Percentiles rank a stretch among this genome's conserved stretches.
Conservation (phyloP, 2,797 vertebrate species). For the Lithobates sylvaticus region DNA sequence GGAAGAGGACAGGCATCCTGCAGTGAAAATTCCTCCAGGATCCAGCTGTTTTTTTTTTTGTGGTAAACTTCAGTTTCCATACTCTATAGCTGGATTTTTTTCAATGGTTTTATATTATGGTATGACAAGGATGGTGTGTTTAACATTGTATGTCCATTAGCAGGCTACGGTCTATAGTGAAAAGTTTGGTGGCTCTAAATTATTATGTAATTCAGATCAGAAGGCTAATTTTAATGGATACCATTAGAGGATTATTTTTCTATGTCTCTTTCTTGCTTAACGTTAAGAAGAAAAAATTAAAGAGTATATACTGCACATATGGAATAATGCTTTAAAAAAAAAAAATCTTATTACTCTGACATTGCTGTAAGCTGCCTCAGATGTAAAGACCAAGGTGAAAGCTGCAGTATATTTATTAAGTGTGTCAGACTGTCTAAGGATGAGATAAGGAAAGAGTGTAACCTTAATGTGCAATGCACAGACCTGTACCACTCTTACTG, state of each 20-base stretch:
- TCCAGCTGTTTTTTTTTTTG: too few relatives aligned
- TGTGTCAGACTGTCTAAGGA: slow-evolving; percentile 36
- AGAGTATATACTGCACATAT: background rate
- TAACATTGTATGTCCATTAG: too few relatives aligned
- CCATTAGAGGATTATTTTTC: background rate
- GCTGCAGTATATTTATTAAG: slow-evolving; percentile 25
- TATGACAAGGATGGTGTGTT: too few relatives aligned
- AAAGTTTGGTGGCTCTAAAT: too few relatives aligned
- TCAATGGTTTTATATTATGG: too few relatives aligned
- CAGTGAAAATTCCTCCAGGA: too few relatives aligned
- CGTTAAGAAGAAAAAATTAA: slow-evolving; percentile 10
- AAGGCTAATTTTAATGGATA: background rate
- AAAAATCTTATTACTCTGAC: slow-evolving; percentile 14
- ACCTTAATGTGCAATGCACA: slow-evolving; percentile 26
- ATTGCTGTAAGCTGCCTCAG: slow-evolving; percentile 31
- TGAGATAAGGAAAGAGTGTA: slow-evolving; percentile 27
- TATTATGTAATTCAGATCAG: too few relatives aligned
- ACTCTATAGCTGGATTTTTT: too few relatives aligned
- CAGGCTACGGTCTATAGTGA: too few relatives aligned
- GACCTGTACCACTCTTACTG: slow-evolving; percentile 32
- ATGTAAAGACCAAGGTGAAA: slow-evolving; percentile 13
- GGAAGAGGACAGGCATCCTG: too few relatives aligned
- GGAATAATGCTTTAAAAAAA: background rate
- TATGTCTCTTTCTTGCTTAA: background rate
- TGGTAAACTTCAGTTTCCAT: too few relatives aligned